These are phyloP conservation scores for Poecilus cupreus DNA, from an alignment of 2,888 invertebrate genomes.

Conservation along the genomic window DNA sequence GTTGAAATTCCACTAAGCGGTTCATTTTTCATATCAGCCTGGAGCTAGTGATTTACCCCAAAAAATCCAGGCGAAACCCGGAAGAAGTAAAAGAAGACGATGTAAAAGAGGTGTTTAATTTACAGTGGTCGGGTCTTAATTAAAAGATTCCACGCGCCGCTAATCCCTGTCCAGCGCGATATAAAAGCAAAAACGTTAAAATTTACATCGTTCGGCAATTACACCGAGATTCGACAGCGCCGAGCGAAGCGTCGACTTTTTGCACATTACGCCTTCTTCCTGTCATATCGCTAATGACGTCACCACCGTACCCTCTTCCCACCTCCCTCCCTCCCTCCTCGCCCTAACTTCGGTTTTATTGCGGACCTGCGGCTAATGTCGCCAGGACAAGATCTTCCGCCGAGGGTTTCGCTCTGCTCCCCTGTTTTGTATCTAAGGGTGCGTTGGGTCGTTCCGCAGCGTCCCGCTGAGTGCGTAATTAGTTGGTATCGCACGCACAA, in stretches of 20 bases:
- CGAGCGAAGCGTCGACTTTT: constrained; percentile 2
- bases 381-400: constrained; percentile 17
- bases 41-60: neutral
- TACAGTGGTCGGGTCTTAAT: constrained; percentile 32
- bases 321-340: neutral
- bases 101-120: constrained; percentile 38
- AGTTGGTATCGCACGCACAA: constrained; percentile 19
- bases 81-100: constrained; percentile 20
- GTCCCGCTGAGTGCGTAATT: constrained; percentile 19
- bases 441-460: neutral
- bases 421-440: constrained; percentile 34
- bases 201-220: constrained; percentile 52
- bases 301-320: neutral
- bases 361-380: constrained; percentile 47
- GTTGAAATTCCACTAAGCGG: neutral
- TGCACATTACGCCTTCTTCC: constrained; percentile 29
- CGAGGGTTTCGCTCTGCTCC: neutral
- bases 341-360: constrained; percentile 37
- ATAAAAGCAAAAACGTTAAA: constrained; percentile 45
- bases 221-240: constrained; percentile 50
- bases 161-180: constrained; percentile 44
- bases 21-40: constrained; percentile 18
- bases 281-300: constrained; percentile 47
- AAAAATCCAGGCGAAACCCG: constrained; percentile 3
- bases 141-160: constrained; percentile 43